Percentiles rank a stretch among this genome's conserved stretches.
These are phyloP conservation scores for Neomorphus geoffroyi DNA, from an alignment of 2,797 vertebrate species.

Conservation along the genomic window DNA sequence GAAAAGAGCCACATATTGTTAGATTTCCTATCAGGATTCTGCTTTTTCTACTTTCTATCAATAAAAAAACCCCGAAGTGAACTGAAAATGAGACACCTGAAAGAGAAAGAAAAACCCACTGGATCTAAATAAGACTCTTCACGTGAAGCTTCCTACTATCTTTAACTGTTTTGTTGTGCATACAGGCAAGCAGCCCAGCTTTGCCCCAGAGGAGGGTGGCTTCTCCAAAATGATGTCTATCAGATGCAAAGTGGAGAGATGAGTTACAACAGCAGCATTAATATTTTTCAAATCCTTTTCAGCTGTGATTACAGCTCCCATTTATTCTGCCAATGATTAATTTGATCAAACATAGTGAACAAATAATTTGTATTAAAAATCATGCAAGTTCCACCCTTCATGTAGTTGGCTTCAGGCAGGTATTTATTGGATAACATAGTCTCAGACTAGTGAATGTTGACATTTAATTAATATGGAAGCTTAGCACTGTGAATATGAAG, in stretches of 20 bases:
- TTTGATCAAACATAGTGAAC: constrained; percentile 58
- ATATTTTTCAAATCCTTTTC: neutral
- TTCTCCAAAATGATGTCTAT: neutral
- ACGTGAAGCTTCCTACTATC: neutral
- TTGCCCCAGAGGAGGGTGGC: neutral
- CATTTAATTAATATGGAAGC: constrained; percentile 71
- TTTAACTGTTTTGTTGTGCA: neutral
- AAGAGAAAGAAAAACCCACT: neutral
- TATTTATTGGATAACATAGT: constrained; percentile 69
- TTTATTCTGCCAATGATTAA: constrained; percentile 54
- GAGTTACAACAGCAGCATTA: neutral
- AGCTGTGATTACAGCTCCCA: neutral
- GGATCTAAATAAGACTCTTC: neutral
- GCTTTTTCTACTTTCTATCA: neutral
- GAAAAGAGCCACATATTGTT: neutral
- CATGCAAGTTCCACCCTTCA: constrained; percentile 2
- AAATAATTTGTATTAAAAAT: constrained; percentile 68
- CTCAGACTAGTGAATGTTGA: constrained; percentile 66
- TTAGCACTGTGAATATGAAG: constrained; percentile 55
- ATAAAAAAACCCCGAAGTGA: neutral
- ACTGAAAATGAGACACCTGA: neutral
- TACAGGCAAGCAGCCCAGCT: neutral
- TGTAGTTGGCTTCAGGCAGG: constrained; percentile 33
- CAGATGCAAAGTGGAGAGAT: neutral
- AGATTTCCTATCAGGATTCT: neutral